Percentiles rank a stretch among this genome's conserved stretches.
These are phyloP conservation scores for Mamestra brassicae DNA, from an alignment of 2,888 invertebrate species.

Conservation along the genomic window DNA sequence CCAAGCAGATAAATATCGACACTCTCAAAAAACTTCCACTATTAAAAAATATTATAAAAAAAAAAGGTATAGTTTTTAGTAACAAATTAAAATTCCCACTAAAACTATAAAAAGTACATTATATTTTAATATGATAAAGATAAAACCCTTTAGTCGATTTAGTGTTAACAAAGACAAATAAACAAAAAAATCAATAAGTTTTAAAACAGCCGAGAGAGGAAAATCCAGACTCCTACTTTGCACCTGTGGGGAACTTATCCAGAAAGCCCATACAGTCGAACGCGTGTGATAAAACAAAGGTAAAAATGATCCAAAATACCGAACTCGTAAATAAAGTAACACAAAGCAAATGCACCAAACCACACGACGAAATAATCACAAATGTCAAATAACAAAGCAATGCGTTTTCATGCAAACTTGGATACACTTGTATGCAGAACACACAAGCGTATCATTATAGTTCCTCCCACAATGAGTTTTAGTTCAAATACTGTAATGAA, in stretches of 20 bases:
- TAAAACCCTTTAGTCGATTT: background rate
- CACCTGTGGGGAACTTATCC: too few species aligned
- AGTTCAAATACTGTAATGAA: slow-evolving; percentile 40
- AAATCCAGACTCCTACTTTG: background rate
- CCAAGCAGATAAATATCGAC: too few species aligned
- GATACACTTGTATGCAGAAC: slow-evolving; percentile 17
- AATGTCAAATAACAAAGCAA: slow-evolving; percentile 13
- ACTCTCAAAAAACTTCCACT: too few species aligned
- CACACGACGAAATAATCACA: background rate
- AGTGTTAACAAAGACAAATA: background rate
- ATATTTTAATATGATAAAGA: too few species aligned
- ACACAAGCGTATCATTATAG: slow-evolving; percentile 20
- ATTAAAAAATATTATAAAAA: too few species aligned
- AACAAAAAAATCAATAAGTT: background rate
- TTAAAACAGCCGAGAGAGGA: background rate
- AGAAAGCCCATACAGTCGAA: background rate
- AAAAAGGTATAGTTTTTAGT: too few species aligned
- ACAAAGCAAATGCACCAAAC: background rate
- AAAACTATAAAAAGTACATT: too few species aligned
- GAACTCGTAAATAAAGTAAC: background rate
- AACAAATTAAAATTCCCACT: too few species aligned
- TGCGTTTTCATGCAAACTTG: slow-evolving; percentile 34
- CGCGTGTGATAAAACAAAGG: background rate
- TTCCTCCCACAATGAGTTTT: slow-evolving; percentile 19
- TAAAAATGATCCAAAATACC: background rate